phyloP scores from a whole-genome alignment of 2,888 invertebrate species.

The Oscheius onirici region DNA sequence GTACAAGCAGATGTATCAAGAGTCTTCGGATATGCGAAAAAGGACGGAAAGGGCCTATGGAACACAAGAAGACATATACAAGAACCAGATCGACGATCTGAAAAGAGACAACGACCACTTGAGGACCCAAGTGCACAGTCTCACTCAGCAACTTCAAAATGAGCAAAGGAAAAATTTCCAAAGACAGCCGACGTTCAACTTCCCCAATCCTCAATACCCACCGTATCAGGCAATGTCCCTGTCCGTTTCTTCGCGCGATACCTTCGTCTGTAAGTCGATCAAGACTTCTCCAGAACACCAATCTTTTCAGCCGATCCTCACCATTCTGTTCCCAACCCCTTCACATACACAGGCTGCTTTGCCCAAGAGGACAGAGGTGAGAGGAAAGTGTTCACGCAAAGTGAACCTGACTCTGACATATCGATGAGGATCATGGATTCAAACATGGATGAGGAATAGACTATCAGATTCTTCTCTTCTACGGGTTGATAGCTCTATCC shows the following conservation, averaged over 20 bases:
- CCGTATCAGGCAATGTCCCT: not conserved
- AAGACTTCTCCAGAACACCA: too few species aligned
- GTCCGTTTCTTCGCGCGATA: not conserved
- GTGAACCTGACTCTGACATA: too few species aligned
- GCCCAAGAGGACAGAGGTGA: slow-evolving; percentile 16
- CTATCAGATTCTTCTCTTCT: too few species aligned
- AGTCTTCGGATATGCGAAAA: not conserved
- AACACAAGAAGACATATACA: slow-evolving; percentile 1
- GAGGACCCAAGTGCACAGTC: too few species aligned
- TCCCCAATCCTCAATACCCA: not conserved
- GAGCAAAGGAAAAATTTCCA: not conserved
- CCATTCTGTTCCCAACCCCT: not conserved
- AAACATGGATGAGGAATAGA: too few species aligned
- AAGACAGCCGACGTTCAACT: not conserved
- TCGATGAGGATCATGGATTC: too few species aligned
- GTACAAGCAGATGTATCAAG: slow-evolving; percentile 4
- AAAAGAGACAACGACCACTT: not conserved
- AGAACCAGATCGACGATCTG: slow-evolving; percentile 4
- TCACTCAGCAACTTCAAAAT: too few species aligned
- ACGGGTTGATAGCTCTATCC: too few species aligned
- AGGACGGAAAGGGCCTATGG: not conserved
- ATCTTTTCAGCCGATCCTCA: slow-evolving; percentile 24
- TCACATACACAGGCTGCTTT: not conserved
- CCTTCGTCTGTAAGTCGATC: not conserved
- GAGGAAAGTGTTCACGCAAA: slow-evolving; percentile 10